A percentile compares a stretch with the other conserved stretches of the same genome.
Evolutionary conservation across 1,140 invertebrate species (phyloP).

Genomic region (Medauroidea extradentata): DNA sequence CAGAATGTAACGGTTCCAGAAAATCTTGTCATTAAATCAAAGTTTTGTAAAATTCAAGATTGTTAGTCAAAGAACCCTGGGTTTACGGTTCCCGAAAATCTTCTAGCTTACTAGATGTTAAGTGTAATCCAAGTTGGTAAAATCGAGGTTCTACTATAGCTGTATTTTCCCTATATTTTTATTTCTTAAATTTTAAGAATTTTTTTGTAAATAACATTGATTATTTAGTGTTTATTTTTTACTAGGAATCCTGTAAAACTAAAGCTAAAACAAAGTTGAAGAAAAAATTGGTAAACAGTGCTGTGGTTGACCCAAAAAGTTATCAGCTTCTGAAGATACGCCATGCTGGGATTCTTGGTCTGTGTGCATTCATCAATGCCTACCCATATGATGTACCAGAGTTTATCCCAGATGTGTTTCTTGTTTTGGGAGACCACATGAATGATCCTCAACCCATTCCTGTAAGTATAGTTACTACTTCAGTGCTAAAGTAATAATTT

Average conservation of each 20-base stretch:
- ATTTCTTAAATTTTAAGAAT: too few species aligned
- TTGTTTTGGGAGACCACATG: slow-evolving; percentile 71
- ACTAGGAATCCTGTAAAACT: slow-evolving; percentile 51
- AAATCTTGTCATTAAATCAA: too few species aligned
- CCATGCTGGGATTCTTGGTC: slow-evolving; percentile 81
- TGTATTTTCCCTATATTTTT: too few species aligned
- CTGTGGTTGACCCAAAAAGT: slow-evolving; percentile 6
- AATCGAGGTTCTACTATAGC: too few species aligned
- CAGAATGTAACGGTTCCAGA: too few species aligned
- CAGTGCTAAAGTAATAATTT: too few species aligned
- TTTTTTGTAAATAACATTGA: background rate
- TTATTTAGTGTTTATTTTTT: background rate
- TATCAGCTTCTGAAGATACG: slow-evolving; percentile 41
- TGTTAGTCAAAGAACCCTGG: too few species aligned
- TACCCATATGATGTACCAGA: slow-evolving; percentile 87
- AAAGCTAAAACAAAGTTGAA: slow-evolving; percentile 45
- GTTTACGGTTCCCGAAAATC: too few species aligned
- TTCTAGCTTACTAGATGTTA: too few species aligned
- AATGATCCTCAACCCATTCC: slow-evolving; percentile 90
- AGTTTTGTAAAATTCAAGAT: too few species aligned
- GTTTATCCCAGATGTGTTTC: slow-evolving; percentile 76
- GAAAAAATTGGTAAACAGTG: slow-evolving; percentile 17
- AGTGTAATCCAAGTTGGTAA: too few species aligned
- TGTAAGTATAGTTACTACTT: slow-evolving; percentile 49
- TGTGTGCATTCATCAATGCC: slow-evolving; percentile 84